Evolutionary conservation across 2,113 vertebrate species (phyloP).

Genomic region (Muscicapa adusta): DNA sequence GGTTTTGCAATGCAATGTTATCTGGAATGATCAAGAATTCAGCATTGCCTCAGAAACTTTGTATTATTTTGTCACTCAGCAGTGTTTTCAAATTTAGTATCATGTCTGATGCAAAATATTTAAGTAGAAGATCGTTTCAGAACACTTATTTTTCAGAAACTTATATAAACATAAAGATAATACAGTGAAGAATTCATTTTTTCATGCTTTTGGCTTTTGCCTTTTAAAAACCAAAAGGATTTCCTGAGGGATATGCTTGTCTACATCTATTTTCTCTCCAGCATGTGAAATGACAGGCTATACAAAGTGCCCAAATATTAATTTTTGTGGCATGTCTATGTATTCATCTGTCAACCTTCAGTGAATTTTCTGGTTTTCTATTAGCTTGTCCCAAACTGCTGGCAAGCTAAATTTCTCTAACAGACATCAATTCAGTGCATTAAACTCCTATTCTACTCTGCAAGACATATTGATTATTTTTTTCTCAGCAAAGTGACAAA

Average conservation of each 20-base stretch:
- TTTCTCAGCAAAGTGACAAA: conserved; percentile 75
- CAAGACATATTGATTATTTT: conserved; percentile 78
- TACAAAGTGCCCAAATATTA: conserved; percentile 68
- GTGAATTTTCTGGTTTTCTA: conserved; percentile 73
- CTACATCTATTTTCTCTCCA: conserved; percentile 65
- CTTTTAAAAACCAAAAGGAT: conserved; percentile 18
- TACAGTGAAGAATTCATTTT: neutral
- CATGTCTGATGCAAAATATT: neutral
- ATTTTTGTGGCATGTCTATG: conserved; percentile 68
- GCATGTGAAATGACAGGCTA: conserved; percentile 67
- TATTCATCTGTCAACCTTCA: conserved; percentile 69
- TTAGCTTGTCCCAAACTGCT: conserved; percentile 73
- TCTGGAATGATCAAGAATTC: neutral
- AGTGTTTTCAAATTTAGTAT: neutral
- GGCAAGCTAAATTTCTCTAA: conserved; percentile 77
- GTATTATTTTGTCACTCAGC: neutral
- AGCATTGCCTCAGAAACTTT: neutral
- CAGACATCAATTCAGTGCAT: conserved; percentile 72
- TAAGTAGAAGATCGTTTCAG: neutral
- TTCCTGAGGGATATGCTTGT: conserved; percentile 55
- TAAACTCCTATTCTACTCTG: conserved; percentile 75
- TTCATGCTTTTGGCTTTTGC: conserved; percentile 13
- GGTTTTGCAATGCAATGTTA: neutral
- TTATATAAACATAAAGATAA: neutral
- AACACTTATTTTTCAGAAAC: neutral